phyloP scores from a whole-genome alignment of 2,797 vertebrate species.

The Cottoperca gobio region DNA sequence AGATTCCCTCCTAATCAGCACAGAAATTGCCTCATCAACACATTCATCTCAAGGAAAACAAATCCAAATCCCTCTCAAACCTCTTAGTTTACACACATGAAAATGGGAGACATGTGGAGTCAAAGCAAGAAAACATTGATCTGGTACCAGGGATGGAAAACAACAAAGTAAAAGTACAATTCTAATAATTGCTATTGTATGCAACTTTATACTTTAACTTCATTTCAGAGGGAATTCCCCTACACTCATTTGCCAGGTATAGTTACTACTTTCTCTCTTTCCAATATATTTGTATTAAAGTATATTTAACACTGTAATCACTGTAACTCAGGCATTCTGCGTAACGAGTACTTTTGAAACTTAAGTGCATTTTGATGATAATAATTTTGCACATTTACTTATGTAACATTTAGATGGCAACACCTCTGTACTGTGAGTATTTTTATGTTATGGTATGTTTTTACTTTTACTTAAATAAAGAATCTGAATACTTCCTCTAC shows the following conservation, averaged over 20 bases:
- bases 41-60: slow-evolving; percentile 36
- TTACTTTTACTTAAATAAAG: not conserved
- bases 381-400: not conserved
- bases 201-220: not conserved
- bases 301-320: not conserved
- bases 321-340: not conserved
- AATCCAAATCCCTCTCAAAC: slow-evolving; percentile 22
- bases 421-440: not conserved
- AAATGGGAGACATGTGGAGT: slow-evolving; percentile 21
- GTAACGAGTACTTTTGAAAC: not conserved
- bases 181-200: not conserved
- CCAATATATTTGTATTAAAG: not conserved
- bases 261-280: too few species aligned
- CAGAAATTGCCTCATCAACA: slow-evolving; percentile 45
- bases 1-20: slow-evolving; percentile 20
- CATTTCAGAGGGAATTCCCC: not conserved
- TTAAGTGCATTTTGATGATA: not conserved
- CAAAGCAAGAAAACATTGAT: not conserved
- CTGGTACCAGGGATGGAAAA: not conserved
- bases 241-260: not conserved
- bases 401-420: not conserved
- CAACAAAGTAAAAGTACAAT: not conserved
- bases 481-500: not conserved
- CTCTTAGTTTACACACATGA: slow-evolving; percentile 3
- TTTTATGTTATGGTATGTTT: not conserved